Base-by-base conservation (phyloP, 2,888 invertebrate species). In the Dichetophora obliterata region DNA sequence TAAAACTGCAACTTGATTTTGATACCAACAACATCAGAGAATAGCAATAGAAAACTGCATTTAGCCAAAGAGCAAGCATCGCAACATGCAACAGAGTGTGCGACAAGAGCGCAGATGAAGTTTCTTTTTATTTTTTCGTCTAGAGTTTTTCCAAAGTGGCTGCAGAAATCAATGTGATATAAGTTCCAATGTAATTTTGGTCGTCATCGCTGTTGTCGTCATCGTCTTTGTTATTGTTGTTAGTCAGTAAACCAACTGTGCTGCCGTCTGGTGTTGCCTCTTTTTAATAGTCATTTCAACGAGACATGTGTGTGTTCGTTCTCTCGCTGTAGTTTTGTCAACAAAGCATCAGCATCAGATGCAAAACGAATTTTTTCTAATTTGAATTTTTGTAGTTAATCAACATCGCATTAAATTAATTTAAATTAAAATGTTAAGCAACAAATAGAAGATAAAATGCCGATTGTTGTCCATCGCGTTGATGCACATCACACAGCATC, bases 161-260 rank as follows among this genome's bases (percentile, higher is more conserved):
- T 22, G 43, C 75, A 27, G 57, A 59, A 68, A 59, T 72, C 72
- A 72, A 72, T 72, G 59, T n/a, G 27, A 24, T 59, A 61, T 61
- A 24, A 72, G 24, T 54, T 70, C 31, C 31, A 27, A 52, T 50
- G 27, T 54, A 31, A 69, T n/a, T 52, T 31, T 19, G 61, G 24
- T 61, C 24, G 22, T 61, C 22, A 22, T 54, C 37, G 71, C 9
- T 24, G 54, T 37, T 27, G 37, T 63, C 65, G 61, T 31, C 65
- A 9, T 24, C 63, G 11, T 61, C 22, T 43, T 54, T 37, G 65
- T 3, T 54, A 63, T 71, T 48, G 37, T 14, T 68, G 54, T 24
- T 68, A 63, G 2, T 59, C 19, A 6, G 22, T 34, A 54, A 14
- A 75, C 22, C 14, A 37, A 37, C 63, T 43, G 16, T n/a, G 66